Conservation (phyloP, 2,797 vertebrate species). For the Pitangus sulphuratus region DNA sequence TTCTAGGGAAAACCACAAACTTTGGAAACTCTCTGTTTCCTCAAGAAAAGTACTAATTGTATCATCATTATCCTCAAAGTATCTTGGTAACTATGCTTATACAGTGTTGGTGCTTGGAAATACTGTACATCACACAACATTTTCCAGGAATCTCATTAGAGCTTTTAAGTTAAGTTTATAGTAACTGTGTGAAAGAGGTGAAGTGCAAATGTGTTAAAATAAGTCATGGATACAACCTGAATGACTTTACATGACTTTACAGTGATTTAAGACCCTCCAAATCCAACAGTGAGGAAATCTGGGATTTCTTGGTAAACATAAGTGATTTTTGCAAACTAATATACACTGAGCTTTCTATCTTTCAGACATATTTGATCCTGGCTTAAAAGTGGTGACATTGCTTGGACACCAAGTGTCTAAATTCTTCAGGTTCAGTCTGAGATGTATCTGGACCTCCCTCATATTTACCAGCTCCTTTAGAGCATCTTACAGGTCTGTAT, state of each 20-base stretch:
- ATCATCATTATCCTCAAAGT: neutral
- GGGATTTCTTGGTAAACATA: neutral
- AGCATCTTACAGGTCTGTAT: neutral
- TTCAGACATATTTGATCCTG: neutral
- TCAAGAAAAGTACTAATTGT: neutral
- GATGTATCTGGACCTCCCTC: neutral
- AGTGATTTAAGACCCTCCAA: neutral
- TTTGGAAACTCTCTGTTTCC: neutral
- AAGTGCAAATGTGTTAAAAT: neutral
- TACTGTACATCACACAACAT: neutral
- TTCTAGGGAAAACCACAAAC: neutral
- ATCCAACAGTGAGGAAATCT: neutral
- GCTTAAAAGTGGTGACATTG: neutral
- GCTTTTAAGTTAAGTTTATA: neutral
- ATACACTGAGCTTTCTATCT: neutral
- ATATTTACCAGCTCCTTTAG: neutral
- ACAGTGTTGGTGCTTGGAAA: neutral
- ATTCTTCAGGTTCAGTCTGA: neutral
- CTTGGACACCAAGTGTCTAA: neutral
- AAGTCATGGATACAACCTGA: neutral
- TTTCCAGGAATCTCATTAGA: neutral
- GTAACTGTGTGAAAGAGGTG: neutral
- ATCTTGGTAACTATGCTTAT: neutral
- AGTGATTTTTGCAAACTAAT: neutral
- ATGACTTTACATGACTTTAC: neutral